Evolutionary conservation across 2,797 vertebrate genomes (phyloP).

Genomic region (Phataginus tetradactyla): DNA sequence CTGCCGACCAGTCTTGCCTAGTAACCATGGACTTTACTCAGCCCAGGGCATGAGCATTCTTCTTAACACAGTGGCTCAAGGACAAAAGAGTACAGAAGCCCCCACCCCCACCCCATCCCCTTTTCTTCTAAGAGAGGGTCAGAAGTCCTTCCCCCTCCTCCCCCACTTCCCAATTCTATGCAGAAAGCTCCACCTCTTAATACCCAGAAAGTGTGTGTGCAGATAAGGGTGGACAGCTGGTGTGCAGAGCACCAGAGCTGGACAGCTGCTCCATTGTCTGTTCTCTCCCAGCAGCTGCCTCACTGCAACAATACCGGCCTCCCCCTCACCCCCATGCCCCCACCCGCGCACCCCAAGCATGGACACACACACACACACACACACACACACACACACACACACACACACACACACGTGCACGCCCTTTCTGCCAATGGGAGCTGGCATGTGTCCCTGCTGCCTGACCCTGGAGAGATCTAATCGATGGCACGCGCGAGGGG

Average conservation of each 20-base stretch:
- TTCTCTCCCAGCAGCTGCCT: constrained; percentile 99
- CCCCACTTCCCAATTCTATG: constrained; percentile 88
- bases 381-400: not conserved
- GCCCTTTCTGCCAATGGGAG: constrained; percentile 90
- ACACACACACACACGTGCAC: not conserved
- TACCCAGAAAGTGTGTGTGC: constrained; percentile 91
- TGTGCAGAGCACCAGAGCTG: constrained; percentile 98
- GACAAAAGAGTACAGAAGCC: constrained; percentile 95
- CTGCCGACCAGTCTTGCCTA: constrained; percentile 80
- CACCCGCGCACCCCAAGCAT: not conserved
- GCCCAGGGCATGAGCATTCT: constrained; percentile 90
- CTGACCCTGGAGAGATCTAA: constrained; percentile 94
- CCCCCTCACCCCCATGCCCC: constrained; percentile 63
- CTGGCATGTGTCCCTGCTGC: constrained; percentile 88
- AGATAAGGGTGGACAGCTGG: constrained; percentile 99
- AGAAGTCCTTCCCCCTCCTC: constrained; percentile 95
- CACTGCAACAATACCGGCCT: constrained; percentile 94
- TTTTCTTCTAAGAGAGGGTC: constrained; percentile 97
- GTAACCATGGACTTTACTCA: constrained; percentile 86
- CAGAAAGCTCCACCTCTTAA: constrained; percentile 92
- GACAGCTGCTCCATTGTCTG: constrained; percentile 99
- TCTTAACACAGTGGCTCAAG: constrained; percentile 93
- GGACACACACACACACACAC: not conserved
- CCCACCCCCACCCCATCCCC: constrained; percentile 85
- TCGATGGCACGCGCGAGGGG: constrained; percentile 95